Evolutionary conservation across 1,140 invertebrate genomes (phyloP).

Genomic region (Zaprionus vittiger): DNA sequence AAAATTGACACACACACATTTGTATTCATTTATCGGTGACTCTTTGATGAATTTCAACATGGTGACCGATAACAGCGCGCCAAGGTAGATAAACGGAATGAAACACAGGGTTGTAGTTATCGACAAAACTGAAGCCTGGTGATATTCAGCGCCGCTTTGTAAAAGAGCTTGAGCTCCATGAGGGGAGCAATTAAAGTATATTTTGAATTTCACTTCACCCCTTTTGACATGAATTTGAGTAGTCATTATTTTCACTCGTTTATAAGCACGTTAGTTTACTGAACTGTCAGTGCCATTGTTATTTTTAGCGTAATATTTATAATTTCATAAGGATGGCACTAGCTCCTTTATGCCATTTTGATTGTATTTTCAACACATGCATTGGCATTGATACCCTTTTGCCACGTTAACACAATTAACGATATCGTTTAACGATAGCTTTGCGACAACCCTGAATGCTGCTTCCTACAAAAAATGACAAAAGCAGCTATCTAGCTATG

Average conservation of each 20-base stretch:
- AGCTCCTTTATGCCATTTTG: too few species aligned
- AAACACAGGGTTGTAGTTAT: constrained; percentile 61
- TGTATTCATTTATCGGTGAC: constrained; percentile 17
- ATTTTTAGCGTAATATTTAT: too few species aligned
- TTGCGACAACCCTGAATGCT: constrained; percentile 15
- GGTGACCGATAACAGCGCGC: constrained; percentile 65
- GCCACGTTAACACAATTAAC: background rate
- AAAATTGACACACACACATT: constrained; percentile 51
- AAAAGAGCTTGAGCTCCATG: background rate
- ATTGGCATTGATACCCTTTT: background rate
- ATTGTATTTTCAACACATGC: too few species aligned
- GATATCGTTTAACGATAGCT: background rate
- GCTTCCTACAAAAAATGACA: constrained; percentile 15
- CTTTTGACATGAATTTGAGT: background rate
- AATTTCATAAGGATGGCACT: too few species aligned
- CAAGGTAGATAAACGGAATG: constrained; percentile 51
- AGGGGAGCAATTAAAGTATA: background rate
- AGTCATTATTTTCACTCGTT: too few species aligned
- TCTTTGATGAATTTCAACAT: constrained; percentile 64
- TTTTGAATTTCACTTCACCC: background rate
- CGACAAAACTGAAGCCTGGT: constrained; percentile 16
- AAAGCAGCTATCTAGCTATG: background rate
- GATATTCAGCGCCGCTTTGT: constrained; percentile 23
- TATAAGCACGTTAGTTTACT: too few species aligned
- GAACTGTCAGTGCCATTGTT: too few species aligned